Evolutionary conservation across 1,140 invertebrate species (phyloP), one percentile per base, ranked within the genome.

Genomic region (Holotrichia oblita): DNA sequence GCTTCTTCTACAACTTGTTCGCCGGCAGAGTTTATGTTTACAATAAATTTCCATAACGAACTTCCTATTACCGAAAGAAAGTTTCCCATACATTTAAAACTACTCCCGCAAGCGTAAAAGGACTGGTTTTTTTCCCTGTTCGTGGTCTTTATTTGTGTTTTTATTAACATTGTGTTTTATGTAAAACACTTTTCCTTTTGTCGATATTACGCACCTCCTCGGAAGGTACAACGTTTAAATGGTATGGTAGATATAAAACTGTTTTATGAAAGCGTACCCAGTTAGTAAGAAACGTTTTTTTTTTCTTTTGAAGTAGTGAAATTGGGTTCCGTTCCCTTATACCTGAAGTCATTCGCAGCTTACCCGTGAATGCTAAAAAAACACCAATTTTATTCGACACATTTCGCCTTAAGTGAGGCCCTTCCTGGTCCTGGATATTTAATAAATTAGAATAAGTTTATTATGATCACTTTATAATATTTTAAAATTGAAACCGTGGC

Each of bases 181-280:
- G 61, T 69, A 69, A 69, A 69, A 69, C 61, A 34, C 27, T 69
- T 69, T 27, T 34, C 20, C 61, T 69, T 69, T 69, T 69, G 61
- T 69, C 22, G 20, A 34, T 69, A 69, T 69, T 69, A 69, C 61
- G 61, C 61, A 69, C 22, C 22, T 34, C 61, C 61, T 34, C 9
- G 27, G 61, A 69, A 69, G 61, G 61, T 69, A 69, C 20, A 69
- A 69, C 22, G 61, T 69, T 69, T 69, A 69, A 69, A 69, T 69
- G 61, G 61, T 27, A 69, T 12, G 27, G 61, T 34, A 69, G 61
- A 27, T 69, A 69, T 69, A 17, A 69, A 69, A 69, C 61, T 27
- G 61, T 69, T 69, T 69, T 34, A 34, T 34, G 22, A 34, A 34
- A 34, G 17, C 61, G 22, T 10, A 27, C 7, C 61, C 61, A 27